A percentile compares a stretch with the other conserved stretches of the same genome.
Conservation (phyloP, 37 sponge, comb jelly and placozoan genomes). For the Ianthella basta region DNA sequence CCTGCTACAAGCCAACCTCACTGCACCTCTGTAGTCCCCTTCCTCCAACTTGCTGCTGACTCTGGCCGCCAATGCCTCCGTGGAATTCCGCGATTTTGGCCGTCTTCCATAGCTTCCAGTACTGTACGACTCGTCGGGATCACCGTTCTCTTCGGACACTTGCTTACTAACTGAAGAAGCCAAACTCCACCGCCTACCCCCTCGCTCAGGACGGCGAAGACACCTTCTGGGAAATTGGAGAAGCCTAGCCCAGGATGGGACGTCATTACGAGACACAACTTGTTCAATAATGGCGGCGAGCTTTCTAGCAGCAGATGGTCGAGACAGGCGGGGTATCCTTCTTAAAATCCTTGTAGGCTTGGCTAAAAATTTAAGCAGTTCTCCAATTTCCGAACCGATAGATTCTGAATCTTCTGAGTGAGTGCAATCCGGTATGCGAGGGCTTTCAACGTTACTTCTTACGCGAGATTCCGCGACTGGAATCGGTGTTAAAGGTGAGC, state of each 20-base stretch:
- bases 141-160: not conserved
- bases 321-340: not conserved
- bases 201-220: not conserved
- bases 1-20: not conserved
- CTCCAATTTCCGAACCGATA: not conserved
- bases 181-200: not conserved
- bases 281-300: not conserved
- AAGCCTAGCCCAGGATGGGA: not conserved
- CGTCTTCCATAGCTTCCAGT: not conserved
- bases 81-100: not conserved
- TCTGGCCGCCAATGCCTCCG: not conserved
- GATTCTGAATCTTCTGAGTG: not conserved
- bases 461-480: not conserved
- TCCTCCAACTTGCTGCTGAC: not conserved
- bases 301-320: not conserved
- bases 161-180: not conserved
- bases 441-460: not conserved
- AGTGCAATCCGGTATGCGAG: not conserved
- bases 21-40: constrained; percentile 2
- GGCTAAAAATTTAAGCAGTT: not conserved
- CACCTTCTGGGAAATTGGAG: not conserved
- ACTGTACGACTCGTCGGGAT: not conserved
- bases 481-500: not conserved
- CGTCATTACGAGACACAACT: not conserved
- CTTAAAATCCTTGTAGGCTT: not conserved